Base-by-base conservation (phyloP, 2,888 invertebrate species). In the Macaria notata region DNA sequence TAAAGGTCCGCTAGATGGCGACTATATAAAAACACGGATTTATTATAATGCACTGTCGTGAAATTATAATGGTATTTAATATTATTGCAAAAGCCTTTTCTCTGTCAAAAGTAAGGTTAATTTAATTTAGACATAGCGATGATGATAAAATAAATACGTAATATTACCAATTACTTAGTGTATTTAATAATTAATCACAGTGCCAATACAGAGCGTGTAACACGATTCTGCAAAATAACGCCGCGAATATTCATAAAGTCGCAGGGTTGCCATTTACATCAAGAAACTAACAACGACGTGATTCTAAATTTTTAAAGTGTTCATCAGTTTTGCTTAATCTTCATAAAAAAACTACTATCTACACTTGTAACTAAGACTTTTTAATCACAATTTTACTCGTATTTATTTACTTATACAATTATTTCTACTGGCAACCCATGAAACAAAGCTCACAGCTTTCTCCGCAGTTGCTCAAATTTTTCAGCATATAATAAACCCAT, bases 391-490 rank as follows among this genome's bases (percentile, higher is more conserved):
- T 41, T 41, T 41, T 8, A 41, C 9, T 41, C 6, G 1, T 4
- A 4, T n/a, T 41, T 41, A 8, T 41, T 41, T 41, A 41, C 6
- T 41, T 41, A 4, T 5, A 41, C 4, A 41, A 8, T n/a, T 41
- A 41, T 41, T 41, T 36, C 9, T 30, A 53, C 53, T 60, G 88
- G 87, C 86, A 88, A 82, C 87, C 84, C 81, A 67, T 39, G 67
- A 72, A 74, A 72, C 77, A 68, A 79, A 82, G 86, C 89, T 88
- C 89, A 89, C 90, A 90, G 90, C 89, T 90, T 87, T 86, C 84
- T 82, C 81, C 70, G 81, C 89, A 83, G 81, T 86, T 88, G 89
- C 88, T 88, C 89, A 88, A 90, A 76, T 76, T 71, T 80, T 75
- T 81, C 77, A 76, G 69, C 77, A 73, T 72, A 71, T 69, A 72